Evolutionary conservation across 2,888 invertebrate genomes (phyloP).

Genomic region (Catotricha subobsoleta): DNA sequence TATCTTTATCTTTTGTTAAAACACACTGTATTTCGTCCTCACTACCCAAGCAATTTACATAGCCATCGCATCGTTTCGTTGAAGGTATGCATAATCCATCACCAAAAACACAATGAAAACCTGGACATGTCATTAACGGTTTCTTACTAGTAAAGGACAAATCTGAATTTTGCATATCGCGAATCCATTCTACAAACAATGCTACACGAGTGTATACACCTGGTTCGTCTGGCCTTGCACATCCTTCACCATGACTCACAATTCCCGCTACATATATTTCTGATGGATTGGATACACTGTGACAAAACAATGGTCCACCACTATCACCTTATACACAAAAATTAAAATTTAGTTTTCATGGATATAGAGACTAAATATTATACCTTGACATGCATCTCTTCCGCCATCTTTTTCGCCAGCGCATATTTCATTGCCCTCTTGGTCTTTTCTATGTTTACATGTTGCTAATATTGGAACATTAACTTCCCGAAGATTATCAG

Average conservation of each 20-base stretch:
- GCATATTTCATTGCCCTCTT: conserved; percentile 50
- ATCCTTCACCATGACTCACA: conserved; percentile 76
- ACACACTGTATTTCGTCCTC: conserved; percentile 63
- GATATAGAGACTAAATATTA: background rate
- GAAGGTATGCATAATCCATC: conserved; percentile 48
- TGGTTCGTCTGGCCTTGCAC: conserved; percentile 58
- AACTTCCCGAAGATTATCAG: conserved; percentile 66
- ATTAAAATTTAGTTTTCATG: background rate
- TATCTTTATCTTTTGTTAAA: conserved; percentile 10
- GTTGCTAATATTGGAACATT: conserved; percentile 48
- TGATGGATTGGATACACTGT: conserved; percentile 41
- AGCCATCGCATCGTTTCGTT: conserved; percentile 47
- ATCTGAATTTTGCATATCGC: conserved; percentile 33
- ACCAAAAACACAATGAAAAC: conserved; percentile 48
- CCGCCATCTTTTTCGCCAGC: conserved; percentile 60
- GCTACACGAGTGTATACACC: conserved; percentile 70
- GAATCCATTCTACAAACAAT: conserved; percentile 56
- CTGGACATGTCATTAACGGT: conserved; percentile 49
- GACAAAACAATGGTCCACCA: conserved; percentile 69
- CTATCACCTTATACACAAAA: conserved; percentile 28
- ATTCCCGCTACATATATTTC: conserved; percentile 71
- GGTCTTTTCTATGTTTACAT: conserved; percentile 49
- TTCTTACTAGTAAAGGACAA: conserved; percentile 18
- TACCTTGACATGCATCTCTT: conserved; percentile 59
- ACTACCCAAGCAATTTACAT: conserved; percentile 56